phyloP scores from a whole-genome alignment of 2,888 invertebrate genomes.

The Sisyra terminalis region DNA sequence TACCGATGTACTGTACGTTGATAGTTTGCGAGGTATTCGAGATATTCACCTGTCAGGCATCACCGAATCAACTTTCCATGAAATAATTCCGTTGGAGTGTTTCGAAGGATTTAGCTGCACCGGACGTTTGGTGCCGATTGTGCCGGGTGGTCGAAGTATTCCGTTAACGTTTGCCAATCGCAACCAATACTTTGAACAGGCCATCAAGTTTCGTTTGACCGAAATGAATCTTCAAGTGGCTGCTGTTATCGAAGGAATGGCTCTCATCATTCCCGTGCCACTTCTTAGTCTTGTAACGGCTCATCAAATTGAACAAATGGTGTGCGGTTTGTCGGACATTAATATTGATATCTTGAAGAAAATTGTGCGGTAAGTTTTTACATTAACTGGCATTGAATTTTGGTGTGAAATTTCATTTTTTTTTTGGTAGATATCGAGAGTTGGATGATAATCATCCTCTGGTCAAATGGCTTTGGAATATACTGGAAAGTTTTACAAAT shows the following conservation, averaged over 20 bases:
- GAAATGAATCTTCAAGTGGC: slow-evolving; percentile 44
- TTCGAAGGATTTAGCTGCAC: slow-evolving; percentile 44
- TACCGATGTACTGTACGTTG: slow-evolving; percentile 37
- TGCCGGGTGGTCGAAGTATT: slow-evolving; percentile 40
- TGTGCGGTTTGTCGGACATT: slow-evolving; percentile 44
- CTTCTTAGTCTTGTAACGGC: slow-evolving; percentile 40
- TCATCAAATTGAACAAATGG: slow-evolving; percentile 39
- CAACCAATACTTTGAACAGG: slow-evolving; percentile 34
- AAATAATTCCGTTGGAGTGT: slow-evolving; percentile 41
- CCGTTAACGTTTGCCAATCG: slow-evolving; percentile 40
- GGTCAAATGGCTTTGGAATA: slow-evolving; percentile 46
- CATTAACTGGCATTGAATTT: neutral
- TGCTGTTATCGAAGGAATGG: slow-evolving; percentile 44
- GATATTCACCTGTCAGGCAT: slow-evolving; percentile 42
- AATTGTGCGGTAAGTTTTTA: slow-evolving; percentile 34
- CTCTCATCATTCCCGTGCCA: slow-evolving; percentile 44
- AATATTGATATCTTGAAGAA: slow-evolving; percentile 38
- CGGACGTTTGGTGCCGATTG: slow-evolving; percentile 38
- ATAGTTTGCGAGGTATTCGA: slow-evolving; percentile 38
- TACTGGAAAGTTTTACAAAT: slow-evolving; percentile 41
- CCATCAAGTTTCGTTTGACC: slow-evolving; percentile 38
- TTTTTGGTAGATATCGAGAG: slow-evolving; percentile 36
- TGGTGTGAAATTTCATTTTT: neutral
- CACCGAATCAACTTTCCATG: slow-evolving; percentile 37
- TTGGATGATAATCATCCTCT: slow-evolving; percentile 40